Evolutionary conservation across 2,797 vertebrate species (phyloP).

Genomic region (Lutjanus campechanus): DNA sequence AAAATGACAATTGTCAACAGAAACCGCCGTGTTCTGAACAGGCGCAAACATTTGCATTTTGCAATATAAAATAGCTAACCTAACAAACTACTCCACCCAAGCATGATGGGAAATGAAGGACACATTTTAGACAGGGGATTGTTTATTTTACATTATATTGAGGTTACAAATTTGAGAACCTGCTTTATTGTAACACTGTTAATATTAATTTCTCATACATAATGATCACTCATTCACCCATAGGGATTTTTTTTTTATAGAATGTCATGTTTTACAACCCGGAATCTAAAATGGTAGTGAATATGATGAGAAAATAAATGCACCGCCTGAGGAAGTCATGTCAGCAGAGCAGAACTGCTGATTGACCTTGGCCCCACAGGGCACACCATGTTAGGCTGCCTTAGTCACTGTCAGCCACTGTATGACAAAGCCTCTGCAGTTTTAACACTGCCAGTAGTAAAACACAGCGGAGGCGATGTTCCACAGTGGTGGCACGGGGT

Average conservation of each 20-base stretch:
- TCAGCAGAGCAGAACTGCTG: constrained; percentile 19
- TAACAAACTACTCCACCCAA: no score
- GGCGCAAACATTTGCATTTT: no score
- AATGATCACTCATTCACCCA: background rate
- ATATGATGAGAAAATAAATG: background rate
- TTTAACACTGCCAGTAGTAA: constrained; percentile 59
- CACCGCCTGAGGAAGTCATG: background rate
- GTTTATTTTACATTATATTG: no score
- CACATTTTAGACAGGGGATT: no score
- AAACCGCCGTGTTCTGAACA: no score
- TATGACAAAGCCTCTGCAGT: constrained; percentile 37
- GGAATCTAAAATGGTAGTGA: background rate
- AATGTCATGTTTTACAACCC: background rate
- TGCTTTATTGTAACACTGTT: fast-evolving
- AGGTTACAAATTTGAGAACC: no score
- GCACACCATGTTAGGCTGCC: constrained; percentile 5
- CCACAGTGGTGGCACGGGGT: constrained; percentile 31
- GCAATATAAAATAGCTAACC: no score
- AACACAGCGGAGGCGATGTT: constrained; percentile 44
- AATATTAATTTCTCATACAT: background rate
- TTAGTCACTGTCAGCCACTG: constrained; percentile 52
- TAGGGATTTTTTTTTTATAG: background rate
- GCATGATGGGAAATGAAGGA: no score
- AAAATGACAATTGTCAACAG: no score
- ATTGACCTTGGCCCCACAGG: constrained; percentile 55